Conservation (phyloP, 2,888 invertebrate genomes). For the Eubasilissa splendida region DNA sequence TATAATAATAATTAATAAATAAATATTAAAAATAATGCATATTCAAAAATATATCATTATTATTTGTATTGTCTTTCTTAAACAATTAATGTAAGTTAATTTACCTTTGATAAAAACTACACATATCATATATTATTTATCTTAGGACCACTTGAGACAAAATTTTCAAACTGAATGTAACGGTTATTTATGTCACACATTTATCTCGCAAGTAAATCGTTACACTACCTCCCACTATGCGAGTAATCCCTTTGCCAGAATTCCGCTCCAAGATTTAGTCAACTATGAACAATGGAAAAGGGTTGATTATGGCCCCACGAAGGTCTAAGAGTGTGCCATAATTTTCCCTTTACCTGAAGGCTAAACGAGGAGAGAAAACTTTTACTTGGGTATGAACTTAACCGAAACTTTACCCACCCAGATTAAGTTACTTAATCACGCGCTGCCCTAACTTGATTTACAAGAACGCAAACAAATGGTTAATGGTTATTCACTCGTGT, state of each 20-base stretch:
- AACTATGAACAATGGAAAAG: constrained; percentile 38
- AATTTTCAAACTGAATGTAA: constrained; percentile 14
- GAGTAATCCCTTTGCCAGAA: constrained; percentile 22
- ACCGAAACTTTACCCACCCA: constrained; percentile 7
- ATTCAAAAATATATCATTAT: too few relatives aligned
- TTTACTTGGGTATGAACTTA: constrained; percentile 25
- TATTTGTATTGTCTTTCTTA: too few relatives aligned
- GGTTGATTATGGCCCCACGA: constrained; percentile 39
- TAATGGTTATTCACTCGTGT: too few relatives aligned
- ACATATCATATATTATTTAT: too few relatives aligned
- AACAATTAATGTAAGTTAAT: too few relatives aligned
- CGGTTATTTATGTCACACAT: constrained; percentile 9
- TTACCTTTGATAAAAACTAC: too few relatives aligned
- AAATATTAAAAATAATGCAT: too few relatives aligned
- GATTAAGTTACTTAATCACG: constrained; percentile 34
- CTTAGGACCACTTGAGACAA: too few relatives aligned
- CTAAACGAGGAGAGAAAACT: constrained; percentile 20
- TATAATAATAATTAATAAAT: too few relatives aligned
- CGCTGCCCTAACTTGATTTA: constrained; percentile 16
- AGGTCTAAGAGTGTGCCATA: constrained; percentile 38
- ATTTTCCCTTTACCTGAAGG: constrained; percentile 38
- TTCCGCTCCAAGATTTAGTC: constrained; percentile 26
- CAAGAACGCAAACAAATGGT: too few relatives aligned
- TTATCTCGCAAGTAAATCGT: constrained; percentile 30
- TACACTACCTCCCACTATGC: neutral